Evolutionary conservation across 2,113 vertebrate genomes (phyloP).

Genomic region (Pampusana beccarii): DNA sequence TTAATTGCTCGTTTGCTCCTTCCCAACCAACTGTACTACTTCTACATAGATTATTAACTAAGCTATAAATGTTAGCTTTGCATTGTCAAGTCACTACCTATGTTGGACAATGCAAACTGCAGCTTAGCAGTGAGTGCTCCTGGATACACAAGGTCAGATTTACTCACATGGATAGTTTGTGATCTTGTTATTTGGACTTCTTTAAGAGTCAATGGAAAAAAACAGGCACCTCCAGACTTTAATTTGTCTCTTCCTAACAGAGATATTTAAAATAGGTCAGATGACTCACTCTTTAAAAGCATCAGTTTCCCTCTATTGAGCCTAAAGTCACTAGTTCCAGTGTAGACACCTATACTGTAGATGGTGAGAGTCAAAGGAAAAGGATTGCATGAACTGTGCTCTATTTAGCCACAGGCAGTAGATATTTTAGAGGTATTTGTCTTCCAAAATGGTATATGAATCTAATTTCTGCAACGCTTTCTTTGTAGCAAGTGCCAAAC

Average conservation of each 20-base stretch:
- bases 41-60: background rate
- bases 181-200: background rate
- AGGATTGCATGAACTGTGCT: background rate
- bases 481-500: background rate
- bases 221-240: background rate
- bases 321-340: background rate
- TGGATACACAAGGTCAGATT: background rate
- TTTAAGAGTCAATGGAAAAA: background rate
- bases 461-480: slow-evolving; percentile 3
- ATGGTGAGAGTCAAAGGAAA: background rate
- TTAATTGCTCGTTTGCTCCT: slow-evolving; percentile 40
- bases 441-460: background rate
- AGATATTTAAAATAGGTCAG: background rate
- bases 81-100: background rate
- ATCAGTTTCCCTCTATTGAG: background rate
- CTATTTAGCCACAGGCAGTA: background rate
- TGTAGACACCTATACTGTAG: background rate
- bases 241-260: background rate
- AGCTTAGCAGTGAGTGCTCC: background rate
- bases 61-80: background rate
- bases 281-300: slow-evolving; percentile 27
- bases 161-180: background rate
- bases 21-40: background rate
- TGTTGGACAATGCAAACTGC: background rate
- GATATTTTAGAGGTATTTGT: slow-evolving; percentile 17